Base-by-base conservation (phyloP, 2,888 invertebrate species). In the Agriopis aurantiaria region DNA sequence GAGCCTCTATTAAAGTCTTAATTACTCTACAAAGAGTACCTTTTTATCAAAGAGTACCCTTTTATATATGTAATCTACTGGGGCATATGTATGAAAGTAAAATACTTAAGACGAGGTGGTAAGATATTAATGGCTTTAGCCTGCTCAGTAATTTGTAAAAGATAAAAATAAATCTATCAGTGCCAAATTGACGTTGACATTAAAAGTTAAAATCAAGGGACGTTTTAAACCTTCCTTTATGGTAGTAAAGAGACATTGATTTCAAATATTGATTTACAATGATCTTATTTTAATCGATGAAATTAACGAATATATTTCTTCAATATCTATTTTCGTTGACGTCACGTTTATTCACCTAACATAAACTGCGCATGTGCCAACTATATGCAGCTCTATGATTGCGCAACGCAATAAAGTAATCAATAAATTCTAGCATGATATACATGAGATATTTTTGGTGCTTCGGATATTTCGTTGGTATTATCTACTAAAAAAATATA, bases 351-450 rank as follows among this genome's bases (percentile, higher is more conserved):
- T 10, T 49, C 14, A 49, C 45, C 6, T 60, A 17, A 51, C 3
- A 52, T 1, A 57, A 57, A 52, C 69, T 82, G 84, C 86, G 88
- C 88, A 89, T 88, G 88, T 87, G 82, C 82, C 66, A 70, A 71
- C 40, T 45, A 70, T 72, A 70, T 80, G 80, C 81, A 81, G 77
- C 82, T 80, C 76, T 72, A 76, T 86, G 65, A 70, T 73, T 74
- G 91, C 91, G 90, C 89, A 88, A 74, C 83, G 80, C 77, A 78
- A 78, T 70, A 67, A 40, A 65, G 61, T 71, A 81, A 90, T 92
- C 92, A 82, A 91, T 91, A 77, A 48, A 57, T 17, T 49, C 33
- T 17, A 41, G 48, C n/a, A 12, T 9, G 40, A 7, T 59, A 59
- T 45, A 71, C 63, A 85, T n/a, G 87, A 76, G 77, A 80, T 72